Conservation (phyloP, 2,797 vertebrate genomes). For the Semotilus atromaculatus region DNA sequence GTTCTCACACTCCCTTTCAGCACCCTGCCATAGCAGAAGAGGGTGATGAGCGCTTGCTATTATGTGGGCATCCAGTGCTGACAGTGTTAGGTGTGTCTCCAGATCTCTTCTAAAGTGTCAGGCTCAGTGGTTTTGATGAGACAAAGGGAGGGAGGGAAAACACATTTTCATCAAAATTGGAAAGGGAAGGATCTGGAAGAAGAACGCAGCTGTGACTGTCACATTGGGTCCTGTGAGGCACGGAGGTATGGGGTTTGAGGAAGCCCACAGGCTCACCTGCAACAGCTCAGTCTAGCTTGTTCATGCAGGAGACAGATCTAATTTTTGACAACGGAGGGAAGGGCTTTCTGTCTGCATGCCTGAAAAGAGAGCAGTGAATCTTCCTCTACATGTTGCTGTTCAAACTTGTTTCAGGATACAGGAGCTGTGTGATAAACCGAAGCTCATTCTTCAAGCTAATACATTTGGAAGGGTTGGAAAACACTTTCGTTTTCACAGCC, state of each 20-base stretch:
- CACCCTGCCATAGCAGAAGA: neutral
- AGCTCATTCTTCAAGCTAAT: constrained; percentile 21
- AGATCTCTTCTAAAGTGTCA: constrained; percentile 46
- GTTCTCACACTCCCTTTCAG: constrained; percentile 22
- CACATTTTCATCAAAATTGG: constrained; percentile 5
- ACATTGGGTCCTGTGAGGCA: constrained; percentile 39
- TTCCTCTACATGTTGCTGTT: constrained; percentile 37
- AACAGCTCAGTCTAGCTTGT: constrained; percentile 14
- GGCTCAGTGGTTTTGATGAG: constrained; percentile 31
- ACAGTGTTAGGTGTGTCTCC: constrained; percentile 26
- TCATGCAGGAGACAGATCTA: constrained; percentile 49
- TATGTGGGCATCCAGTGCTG: neutral
- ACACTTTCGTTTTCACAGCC: neutral
- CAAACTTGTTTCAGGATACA: constrained; percentile 47
- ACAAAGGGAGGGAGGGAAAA: constrained; percentile 30
- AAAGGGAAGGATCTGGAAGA: constrained; percentile 27
- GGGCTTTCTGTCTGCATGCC: constrained; percentile 36
- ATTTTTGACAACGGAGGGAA: constrained; percentile 39
- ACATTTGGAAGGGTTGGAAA: neutral
- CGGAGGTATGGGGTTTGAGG: constrained; percentile 36
- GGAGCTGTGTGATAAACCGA: constrained; percentile 23
- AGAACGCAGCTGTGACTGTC: constrained; percentile 52
- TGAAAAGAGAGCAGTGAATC: constrained; percentile 37
- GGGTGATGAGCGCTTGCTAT: neutral
- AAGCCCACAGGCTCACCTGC: constrained; percentile 39